phyloP scores from a whole-genome alignment of 2,797 vertebrate species.

The Chiroxiphia lanceolata region DNA sequence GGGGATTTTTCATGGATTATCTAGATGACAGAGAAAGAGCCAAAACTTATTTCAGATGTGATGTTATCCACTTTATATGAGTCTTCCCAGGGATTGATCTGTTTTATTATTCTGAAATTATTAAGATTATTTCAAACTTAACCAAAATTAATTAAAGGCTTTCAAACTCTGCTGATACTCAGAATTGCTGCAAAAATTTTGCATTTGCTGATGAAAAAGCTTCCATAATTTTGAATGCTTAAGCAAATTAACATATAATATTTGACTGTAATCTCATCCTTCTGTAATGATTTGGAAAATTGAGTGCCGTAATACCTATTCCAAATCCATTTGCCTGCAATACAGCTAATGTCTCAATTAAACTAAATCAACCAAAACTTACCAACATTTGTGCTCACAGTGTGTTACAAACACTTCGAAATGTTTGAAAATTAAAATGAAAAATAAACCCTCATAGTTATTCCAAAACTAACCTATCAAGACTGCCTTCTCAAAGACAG shows the following conservation, averaged over 20 bases:
- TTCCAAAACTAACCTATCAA: not conserved
- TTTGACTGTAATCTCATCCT: not conserved
- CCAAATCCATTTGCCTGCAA: not conserved
- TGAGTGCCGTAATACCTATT: not conserved
- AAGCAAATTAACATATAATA: not conserved
- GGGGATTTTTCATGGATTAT: not conserved
- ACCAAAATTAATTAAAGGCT: conserved; percentile 5
- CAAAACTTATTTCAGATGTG: not conserved
- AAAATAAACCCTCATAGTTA: not conserved
- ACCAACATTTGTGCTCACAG: not conserved
- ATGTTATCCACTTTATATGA: not conserved
- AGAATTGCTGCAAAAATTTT: conserved; percentile 1
- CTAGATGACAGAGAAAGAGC: not conserved
- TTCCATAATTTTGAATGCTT: not conserved
- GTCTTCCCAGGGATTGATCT: not conserved
- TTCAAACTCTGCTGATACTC: not conserved
- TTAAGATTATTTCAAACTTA: conserved; percentile 5
- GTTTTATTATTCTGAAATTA: not conserved
- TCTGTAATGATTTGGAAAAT: conserved; percentile 18
- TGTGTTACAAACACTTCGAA: not conserved
- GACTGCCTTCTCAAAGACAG: not conserved
- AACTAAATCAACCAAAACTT: not conserved
- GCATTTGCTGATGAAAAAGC: not conserved
- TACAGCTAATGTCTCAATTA: not conserved
- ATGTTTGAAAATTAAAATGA: not conserved